Conservation (phyloP, 2,888 invertebrate genomes). For the Pyrrhosoma nymphula region DNA sequence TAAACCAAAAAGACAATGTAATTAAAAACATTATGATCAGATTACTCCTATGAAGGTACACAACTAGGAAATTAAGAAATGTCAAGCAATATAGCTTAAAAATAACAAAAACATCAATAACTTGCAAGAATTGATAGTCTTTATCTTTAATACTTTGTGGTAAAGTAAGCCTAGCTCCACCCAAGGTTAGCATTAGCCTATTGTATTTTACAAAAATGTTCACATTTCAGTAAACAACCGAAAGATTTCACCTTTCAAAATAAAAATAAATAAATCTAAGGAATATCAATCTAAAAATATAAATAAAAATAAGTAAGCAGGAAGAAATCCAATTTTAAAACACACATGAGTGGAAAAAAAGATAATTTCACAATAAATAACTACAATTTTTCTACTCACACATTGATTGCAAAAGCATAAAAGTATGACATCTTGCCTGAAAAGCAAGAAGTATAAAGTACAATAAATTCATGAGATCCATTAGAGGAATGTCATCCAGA, state of each 20-base stretch:
- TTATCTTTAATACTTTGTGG: constrained; percentile 39
- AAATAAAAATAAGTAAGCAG: constrained; percentile 34
- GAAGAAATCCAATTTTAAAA: constrained; percentile 28
- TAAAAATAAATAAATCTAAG: constrained; percentile 36
- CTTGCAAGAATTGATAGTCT: constrained; percentile 24
- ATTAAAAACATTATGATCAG: no score
- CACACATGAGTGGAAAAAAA: not conserved
- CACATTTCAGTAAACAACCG: constrained; percentile 23
- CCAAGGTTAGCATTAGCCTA: constrained; percentile 39
- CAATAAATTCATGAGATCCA: constrained; percentile 58
- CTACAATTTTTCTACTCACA: constrained; percentile 31
- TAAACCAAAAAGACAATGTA: not conserved
- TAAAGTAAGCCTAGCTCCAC: constrained; percentile 39
- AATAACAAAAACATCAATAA: not conserved
- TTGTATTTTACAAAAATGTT: constrained; percentile 1
- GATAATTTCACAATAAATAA: constrained; percentile 61
- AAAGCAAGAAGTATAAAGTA: constrained; percentile 53
- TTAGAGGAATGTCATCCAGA: constrained; percentile 61
- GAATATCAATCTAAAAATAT: constrained; percentile 43
- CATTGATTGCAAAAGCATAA: constrained; percentile 47
- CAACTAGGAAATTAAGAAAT: no score
- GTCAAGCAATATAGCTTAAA: no score
- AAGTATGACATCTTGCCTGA: constrained; percentile 36
- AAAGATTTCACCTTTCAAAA: not conserved
- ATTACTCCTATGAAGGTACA: no score